Percentiles rank a stretch among this genome's conserved stretches.
Evolutionary conservation across 2,888 invertebrate species (phyloP).

Genomic region (Nebria salina): DNA sequence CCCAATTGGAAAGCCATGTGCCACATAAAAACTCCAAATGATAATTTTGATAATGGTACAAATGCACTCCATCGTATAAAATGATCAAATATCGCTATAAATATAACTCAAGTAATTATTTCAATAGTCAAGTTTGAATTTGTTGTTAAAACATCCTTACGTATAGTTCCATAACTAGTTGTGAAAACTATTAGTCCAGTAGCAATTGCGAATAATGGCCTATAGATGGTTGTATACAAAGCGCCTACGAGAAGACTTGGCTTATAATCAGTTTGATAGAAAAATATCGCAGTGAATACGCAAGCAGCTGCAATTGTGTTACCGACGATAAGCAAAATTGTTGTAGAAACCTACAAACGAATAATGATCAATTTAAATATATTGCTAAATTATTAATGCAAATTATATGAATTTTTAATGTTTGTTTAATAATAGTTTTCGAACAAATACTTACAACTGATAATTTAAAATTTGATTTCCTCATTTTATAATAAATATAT

Average conservation of each 20-base stretch:
- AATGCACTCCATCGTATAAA: conserved; percentile 68
- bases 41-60: conserved; percentile 68
- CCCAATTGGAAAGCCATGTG: conserved; percentile 66
- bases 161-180: conserved; percentile 63
- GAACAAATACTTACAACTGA: conserved; percentile 56
- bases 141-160: conserved; percentile 6
- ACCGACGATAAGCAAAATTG: conserved; percentile 53
- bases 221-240: conserved; percentile 67
- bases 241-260: conserved; percentile 66
- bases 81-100: conserved; percentile 16
- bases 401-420: no score
- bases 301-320: conserved; percentile 62
- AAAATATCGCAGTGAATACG: conserved; percentile 64
- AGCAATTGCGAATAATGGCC: conserved; percentile 67
- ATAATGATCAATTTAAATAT: background rate
- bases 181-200: conserved; percentile 64
- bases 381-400: no score
- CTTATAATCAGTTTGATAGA: conserved; percentile 63
- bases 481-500: conserved; percentile 61
- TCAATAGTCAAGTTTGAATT: background rate
- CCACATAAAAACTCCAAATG: conserved; percentile 69
- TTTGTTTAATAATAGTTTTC: background rate
- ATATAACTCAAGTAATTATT: background rate
- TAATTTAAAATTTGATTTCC: conserved; percentile 55
- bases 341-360: conserved; percentile 4